These are phyloP conservation scores for Sebastes kiyomatsui DNA, from an alignment of 2,797 vertebrate genomes.

Conservation along the genomic window DNA sequence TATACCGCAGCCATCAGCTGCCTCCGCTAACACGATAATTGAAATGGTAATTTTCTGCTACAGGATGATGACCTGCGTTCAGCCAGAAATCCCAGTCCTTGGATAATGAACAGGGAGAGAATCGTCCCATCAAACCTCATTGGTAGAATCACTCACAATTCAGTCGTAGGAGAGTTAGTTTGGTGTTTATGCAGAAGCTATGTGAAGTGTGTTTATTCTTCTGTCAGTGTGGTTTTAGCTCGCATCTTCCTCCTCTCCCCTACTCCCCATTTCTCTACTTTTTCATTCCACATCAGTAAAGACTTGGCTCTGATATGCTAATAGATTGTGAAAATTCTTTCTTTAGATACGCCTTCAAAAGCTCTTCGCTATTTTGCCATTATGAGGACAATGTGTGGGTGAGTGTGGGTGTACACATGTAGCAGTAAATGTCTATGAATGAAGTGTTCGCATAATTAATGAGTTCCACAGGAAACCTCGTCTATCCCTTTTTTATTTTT, in stretches of 20 bases:
- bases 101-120: constrained; percentile 50
- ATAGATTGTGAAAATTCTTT: constrained; percentile 20
- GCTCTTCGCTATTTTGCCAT: constrained; percentile 7
- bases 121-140: constrained; percentile 14
- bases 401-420: constrained; percentile 20
- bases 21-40: constrained; percentile 52
- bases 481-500: constrained; percentile 15
- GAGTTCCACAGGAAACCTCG: constrained; percentile 17
- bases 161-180: not conserved
- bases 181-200: not conserved
- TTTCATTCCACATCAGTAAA: constrained; percentile 21
- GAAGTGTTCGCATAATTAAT: constrained; percentile 34
- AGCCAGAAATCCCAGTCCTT: constrained; percentile 43
- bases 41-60: constrained; percentile 71
- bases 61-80: constrained; percentile 48
- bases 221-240: constrained; percentile 3
- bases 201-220: not conserved
- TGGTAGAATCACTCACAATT: not conserved
- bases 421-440: constrained; percentile 18
- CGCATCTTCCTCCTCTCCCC: not conserved
- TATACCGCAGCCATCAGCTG: constrained; percentile 39
- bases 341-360: constrained; percentile 7
- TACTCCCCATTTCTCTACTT: not conserved
- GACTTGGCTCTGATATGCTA: constrained; percentile 33
- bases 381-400: constrained; percentile 16